Evolutionary conservation across 2,888 invertebrate genomes (phyloP).

Genomic region (Gastracanthus pulcherrimus): DNA sequence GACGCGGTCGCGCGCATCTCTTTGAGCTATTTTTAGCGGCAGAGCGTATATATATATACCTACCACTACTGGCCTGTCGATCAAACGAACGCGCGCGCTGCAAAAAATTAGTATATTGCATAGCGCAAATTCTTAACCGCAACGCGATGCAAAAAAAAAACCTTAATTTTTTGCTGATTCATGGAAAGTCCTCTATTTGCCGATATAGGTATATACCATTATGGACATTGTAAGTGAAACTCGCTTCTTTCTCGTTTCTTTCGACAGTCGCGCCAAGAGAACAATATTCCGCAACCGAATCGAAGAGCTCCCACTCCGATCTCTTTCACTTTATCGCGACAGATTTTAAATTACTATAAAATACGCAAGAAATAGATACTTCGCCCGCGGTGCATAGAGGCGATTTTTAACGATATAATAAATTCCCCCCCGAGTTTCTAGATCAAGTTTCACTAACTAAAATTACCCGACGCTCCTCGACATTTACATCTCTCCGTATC

Average conservation of each 20-base stretch:
- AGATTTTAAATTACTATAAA: no score
- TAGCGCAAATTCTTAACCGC: not conserved
- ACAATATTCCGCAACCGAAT: not conserved
- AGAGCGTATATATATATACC: no score
- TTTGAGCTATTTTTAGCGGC: conserved; percentile 17
- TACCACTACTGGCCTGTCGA: not conserved
- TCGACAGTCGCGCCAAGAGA: not conserved
- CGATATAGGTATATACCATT: no score
- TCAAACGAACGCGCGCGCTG: not conserved
- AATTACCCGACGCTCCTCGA: not conserved
- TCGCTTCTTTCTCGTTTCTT: not conserved
- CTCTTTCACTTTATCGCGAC: no score
- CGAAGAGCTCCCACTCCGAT: no score
- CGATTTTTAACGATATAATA: not conserved
- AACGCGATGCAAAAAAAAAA: not conserved
- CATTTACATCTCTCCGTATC: not conserved
- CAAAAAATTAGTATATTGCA: not conserved
- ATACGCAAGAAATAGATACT: not conserved
- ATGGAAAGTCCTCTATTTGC: not conserved
- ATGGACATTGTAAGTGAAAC: not conserved
- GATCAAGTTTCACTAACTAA: not conserved
- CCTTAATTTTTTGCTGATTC: not conserved
- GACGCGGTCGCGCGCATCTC: conserved; percentile 18
- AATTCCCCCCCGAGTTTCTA: not conserved
- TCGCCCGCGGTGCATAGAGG: not conserved